Evolutionary conservation across 2,888 invertebrate genomes (phyloP), one percentile per base, ranked within the genome.

Genomic region (Phrixothrix hirtus): DNA sequence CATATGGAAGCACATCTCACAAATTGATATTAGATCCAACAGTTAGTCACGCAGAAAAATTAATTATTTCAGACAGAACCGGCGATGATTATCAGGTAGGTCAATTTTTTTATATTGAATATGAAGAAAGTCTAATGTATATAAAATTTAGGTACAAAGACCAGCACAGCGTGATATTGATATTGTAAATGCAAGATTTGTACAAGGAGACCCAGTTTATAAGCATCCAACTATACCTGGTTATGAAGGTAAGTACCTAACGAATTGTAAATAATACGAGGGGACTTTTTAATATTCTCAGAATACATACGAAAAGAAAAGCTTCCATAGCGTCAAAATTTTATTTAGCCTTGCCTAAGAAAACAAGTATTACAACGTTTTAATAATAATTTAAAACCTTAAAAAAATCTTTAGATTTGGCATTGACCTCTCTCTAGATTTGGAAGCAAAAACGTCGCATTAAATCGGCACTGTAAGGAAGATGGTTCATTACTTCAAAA

Each of bases 141-240:
- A 34, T 34, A n/a, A 14, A 29, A 27, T 46, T 2, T 55, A 79
- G 80, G 80, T 84, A 32, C 80, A 77, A 55, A 81, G 83, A 48
- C 88, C 89, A 6, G 78, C 86, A 0, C 79, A 83, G 68, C 78
- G 78, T 45, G 88, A 87, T 64, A 80, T 88, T 27, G 85, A 87
- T 57, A 71, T 81, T 0, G 83, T 89, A 2, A 84, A 84, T 60
- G 80, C 83, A 6, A 81, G 86, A 57, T 81, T 81, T 58, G 77
- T 81, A 41, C 82, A 83, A 67, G 84, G 84, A 1, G 88, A 88
- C 73, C 80, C 86, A 0, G 79, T 86, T 17, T 89, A 86, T 71
- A 81, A 81, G 52, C 85, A 88, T 74, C 88, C 89, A 1, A 84
- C 87, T 74, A 77, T 86, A 57, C 87, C 89, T 11, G 87, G 88